Evolutionary conservation across 2,797 vertebrate genomes (phyloP), one percentile per base, ranked within the genome.

Genomic region (Macrochelys suwanniensis): DNA sequence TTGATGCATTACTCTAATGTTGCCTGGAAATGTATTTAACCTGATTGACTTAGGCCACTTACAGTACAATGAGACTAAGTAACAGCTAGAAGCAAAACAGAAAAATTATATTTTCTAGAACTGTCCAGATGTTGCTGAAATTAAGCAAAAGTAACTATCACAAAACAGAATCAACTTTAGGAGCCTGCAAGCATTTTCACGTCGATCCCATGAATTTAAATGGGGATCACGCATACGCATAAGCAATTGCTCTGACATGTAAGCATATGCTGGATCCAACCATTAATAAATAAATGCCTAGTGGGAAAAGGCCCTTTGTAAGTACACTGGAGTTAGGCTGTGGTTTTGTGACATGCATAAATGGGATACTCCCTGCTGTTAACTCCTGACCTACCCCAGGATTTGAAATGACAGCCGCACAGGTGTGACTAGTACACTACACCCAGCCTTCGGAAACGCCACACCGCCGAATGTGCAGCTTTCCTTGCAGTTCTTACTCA

Each of bases 11-110:
- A 33, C 81, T 5, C 6, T 45, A 23, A 16, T 5, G 11, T 50
- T 12, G 51, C 25, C 7, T 79, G 77, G 19, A 13, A 92, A 12
- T 0, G 1, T 0, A 1, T 26, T 7, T 11, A 59, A 82, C 76
- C 6, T 37, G 42, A 5, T 4, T 1, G 9, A n/a, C 3, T 9
- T 11, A 5, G 2, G 31, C 47, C 23, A 56, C 47, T 42, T 53
- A 49, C 31, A 79, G n/a, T n/a, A 33, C 85, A 37, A 37, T 0
- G 1, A 89, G 54, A 61, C 54, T 13, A 19, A 17, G n/a, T 61
- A 85, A 87, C 42, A 50, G 4, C 16, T 5, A 54, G 31, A n/a
- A 25, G 33, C 13, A 19, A 45, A 50, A 53, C n/a, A 89, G 25
- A 11, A 56, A 86, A 53, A 8, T 1, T 78, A 21, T 7, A 37